Evolutionary conservation across 2,888 invertebrate species (phyloP).

Genomic region (Cryptophagus acutangulus): DNA sequence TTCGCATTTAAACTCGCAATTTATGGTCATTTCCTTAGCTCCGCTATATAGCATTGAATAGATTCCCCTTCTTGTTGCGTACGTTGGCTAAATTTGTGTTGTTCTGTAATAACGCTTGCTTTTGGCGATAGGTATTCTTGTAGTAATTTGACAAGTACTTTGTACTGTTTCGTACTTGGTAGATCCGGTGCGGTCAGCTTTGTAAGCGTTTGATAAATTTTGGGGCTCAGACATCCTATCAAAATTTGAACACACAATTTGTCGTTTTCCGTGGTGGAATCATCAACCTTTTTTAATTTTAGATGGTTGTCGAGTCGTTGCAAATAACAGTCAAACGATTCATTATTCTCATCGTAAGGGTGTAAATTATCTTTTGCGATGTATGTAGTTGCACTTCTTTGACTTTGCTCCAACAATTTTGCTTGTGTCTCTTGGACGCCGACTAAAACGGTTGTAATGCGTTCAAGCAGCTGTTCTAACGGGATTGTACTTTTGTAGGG

Average conservation of each 20-base stretch:
- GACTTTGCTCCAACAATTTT: too few relatives aligned
- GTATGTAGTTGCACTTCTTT: too few relatives aligned
- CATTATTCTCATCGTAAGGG: conserved; percentile 1
- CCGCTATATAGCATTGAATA: conserved; percentile 14
- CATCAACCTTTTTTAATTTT: background rate
- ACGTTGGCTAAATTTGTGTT: conserved; percentile 19
- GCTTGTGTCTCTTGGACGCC: too few relatives aligned
- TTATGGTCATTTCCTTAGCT: conserved; percentile 15
- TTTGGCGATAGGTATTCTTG: conserved; percentile 13
- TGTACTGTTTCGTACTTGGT: conserved; percentile 14
- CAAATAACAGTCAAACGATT: background rate
- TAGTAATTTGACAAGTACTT: conserved; percentile 14
- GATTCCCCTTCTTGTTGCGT: conserved; percentile 18
- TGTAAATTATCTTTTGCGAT: too few relatives aligned
- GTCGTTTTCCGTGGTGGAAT: background rate
- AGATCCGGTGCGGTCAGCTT: conserved; percentile 14
- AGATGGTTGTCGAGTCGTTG: conserved; percentile 1
- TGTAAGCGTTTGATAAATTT: too few relatives aligned
- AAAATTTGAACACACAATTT: conserved; percentile 12
- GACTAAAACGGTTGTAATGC: too few relatives aligned
- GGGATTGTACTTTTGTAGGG: too few relatives aligned
- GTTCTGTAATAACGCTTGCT: conserved; percentile 17
- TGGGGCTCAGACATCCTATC: conserved; percentile 15
- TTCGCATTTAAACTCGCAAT: conserved; percentile 15
- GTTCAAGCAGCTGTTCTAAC: too few relatives aligned